A percentile compares a stretch with the other conserved stretches of the same genome.
Evolutionary conservation across 2,113 vertebrate genomes (phyloP).

Genomic region (Oreochromis aureus): DNA sequence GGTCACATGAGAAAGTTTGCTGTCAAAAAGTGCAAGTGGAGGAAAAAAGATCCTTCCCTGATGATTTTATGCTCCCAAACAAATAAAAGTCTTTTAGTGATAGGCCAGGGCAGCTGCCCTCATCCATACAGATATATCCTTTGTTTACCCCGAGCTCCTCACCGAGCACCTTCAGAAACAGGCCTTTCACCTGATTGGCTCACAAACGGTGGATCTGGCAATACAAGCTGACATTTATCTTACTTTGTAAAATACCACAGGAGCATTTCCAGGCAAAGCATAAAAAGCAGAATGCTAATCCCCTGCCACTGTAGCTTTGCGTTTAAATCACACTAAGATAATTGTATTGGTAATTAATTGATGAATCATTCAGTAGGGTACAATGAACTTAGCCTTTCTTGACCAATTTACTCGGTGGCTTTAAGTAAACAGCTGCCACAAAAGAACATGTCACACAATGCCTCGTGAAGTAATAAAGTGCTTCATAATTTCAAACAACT

Average conservation of each 20-base stretch:
- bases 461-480: slow-evolving; percentile 37
- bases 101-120: slow-evolving; percentile 11
- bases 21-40: slow-evolving; percentile 29
- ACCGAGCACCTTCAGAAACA: slow-evolving; percentile 9
- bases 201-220: slow-evolving; percentile 22
- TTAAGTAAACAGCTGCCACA: slow-evolving; percentile 26
- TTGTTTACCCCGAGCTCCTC: slow-evolving; percentile 30
- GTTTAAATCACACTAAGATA: slow-evolving; percentile 55
- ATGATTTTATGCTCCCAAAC: slow-evolving; percentile 38
- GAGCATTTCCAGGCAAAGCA: slow-evolving; percentile 16
- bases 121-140: slow-evolving; percentile 12
- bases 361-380: slow-evolving; percentile 60
- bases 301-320: slow-evolving; percentile 27
- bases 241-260: slow-evolving; percentile 48
- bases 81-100: slow-evolving; percentile 26
- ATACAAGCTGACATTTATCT: slow-evolving; percentile 59
- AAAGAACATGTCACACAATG: slow-evolving; percentile 4
- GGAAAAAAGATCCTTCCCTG: slow-evolving; percentile 30
- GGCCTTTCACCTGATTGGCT: slow-evolving; percentile 39
- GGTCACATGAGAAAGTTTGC: slow-evolving; percentile 53
- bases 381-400: slow-evolving; percentile 57
- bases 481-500: slow-evolving; percentile 53
- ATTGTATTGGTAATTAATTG: slow-evolving; percentile 55
- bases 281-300: slow-evolving; percentile 37
- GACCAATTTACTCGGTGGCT: slow-evolving; percentile 24